Percentiles rank a stretch among this genome's conserved stretches.
Conservation (phyloP, 64 coral and sea anemone genomes). For the Hydrozoanthus tunicans region DNA sequence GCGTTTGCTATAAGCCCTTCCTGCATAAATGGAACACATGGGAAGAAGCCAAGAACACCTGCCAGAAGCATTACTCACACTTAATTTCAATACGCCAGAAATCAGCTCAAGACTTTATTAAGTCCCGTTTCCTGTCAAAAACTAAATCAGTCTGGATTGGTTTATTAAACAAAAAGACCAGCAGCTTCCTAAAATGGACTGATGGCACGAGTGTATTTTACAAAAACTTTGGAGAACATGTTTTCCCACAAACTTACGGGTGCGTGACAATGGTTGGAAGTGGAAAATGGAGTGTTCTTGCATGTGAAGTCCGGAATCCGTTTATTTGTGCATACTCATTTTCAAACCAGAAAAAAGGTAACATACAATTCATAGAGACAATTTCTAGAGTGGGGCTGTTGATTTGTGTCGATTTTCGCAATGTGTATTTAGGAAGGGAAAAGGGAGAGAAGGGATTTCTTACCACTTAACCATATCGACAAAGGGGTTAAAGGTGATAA, state of each 20-base stretch:
- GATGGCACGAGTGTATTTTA: not conserved
- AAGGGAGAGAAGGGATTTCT: no score
- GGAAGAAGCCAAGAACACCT: not conserved
- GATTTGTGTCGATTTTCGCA: not conserved
- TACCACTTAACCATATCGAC: no score
- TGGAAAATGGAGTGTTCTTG: not conserved
- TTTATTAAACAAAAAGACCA: not conserved
- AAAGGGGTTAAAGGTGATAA: no score
- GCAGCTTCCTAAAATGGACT: not conserved
- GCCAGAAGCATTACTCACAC: not conserved
- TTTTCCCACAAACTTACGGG: not conserved
- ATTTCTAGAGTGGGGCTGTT: not conserved
- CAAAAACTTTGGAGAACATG: not conserved
- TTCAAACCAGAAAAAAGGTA: not conserved
- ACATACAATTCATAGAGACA: not conserved
- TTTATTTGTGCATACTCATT: not conserved
- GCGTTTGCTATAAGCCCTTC: not conserved
- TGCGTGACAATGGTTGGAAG: not conserved
- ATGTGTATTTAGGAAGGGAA: no score
- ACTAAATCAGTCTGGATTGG: not conserved
- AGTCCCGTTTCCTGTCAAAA: not conserved
- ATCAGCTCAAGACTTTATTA: not conserved
- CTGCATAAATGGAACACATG: not conserved
- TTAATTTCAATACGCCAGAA: slow-evolving; percentile 6
- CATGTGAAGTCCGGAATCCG: not conserved